A percentile compares a stretch with the other conserved stretches of the same genome.
Conservation (phyloP, 2,113 vertebrate species). For the Paralichthys olivaceus region DNA sequence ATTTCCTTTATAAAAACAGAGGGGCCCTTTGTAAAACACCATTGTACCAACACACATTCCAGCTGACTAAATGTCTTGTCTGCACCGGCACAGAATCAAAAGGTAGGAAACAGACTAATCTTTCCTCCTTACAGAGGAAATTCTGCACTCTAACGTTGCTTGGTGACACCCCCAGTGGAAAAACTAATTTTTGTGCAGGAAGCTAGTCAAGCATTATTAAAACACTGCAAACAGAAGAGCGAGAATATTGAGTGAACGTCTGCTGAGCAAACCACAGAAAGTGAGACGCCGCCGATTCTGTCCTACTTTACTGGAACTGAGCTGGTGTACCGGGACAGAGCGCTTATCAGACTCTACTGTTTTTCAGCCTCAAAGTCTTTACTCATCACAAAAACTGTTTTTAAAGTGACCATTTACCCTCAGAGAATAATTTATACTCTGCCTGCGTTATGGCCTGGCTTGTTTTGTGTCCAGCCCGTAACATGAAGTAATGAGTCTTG, state of each 20-base stretch:
- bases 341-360: background rate
- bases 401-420: slow-evolving; percentile 28
- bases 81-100: slow-evolving; percentile 64
- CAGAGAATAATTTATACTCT: slow-evolving; percentile 40
- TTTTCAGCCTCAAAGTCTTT: slow-evolving; percentile 11
- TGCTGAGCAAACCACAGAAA: slow-evolving; percentile 49
- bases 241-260: slow-evolving; percentile 64
- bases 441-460: slow-evolving; percentile 9
- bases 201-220: slow-evolving; percentile 71
- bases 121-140: slow-evolving; percentile 63
- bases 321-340: background rate
- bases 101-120: slow-evolving; percentile 72
- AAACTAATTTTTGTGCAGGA: slow-evolving; percentile 74
- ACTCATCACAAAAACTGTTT: slow-evolving; percentile 16
- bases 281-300: slow-evolving; percentile 8
- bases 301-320: slow-evolving; percentile 22
- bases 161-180: slow-evolving; percentile 72
- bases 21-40: slow-evolving; percentile 50
- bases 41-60: slow-evolving; percentile 67
- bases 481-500: slow-evolving; percentile 63
- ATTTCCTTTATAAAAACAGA: slow-evolving; percentile 63
- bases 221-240: slow-evolving; percentile 73
- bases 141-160: slow-evolving; percentile 59
- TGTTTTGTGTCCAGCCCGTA: slow-evolving; percentile 31
- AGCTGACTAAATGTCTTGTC: slow-evolving; percentile 63